phyloP scores from a whole-genome alignment of 1,140 invertebrate genomes.

The Agrilus planipennis region DNA sequence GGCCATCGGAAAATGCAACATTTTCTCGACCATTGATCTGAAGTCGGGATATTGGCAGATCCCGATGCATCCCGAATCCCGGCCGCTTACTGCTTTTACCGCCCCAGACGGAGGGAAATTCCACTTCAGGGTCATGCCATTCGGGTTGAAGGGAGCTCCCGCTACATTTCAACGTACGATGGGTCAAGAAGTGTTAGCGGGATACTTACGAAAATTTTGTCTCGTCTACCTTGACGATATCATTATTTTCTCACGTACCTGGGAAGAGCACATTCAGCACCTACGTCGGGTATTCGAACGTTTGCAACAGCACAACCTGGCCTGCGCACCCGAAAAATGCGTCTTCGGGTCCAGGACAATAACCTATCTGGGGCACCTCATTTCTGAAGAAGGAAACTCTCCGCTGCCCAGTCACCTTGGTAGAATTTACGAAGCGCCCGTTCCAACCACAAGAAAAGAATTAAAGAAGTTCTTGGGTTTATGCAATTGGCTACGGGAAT shows the following conservation, averaged over 20 bases:
- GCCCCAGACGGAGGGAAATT: slow-evolving; percentile 21
- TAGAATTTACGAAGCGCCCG: too few species aligned
- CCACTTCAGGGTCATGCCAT: slow-evolving; percentile 23
- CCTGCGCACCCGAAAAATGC: slow-evolving; percentile 10
- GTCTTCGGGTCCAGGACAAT: too few species aligned
- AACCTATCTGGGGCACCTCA: too few species aligned
- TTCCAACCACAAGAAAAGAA: too few species aligned
- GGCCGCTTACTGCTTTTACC: slow-evolving; percentile 25
- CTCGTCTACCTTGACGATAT: slow-evolving; percentile 23
- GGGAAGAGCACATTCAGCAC: slow-evolving; percentile 20
- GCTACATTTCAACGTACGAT: slow-evolving; percentile 14
- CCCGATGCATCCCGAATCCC: slow-evolving; percentile 15
- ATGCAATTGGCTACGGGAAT: too few species aligned
- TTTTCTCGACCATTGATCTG: slow-evolving; percentile 24
- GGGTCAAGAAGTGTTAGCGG: slow-evolving; percentile 18
- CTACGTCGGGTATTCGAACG: slow-evolving; percentile 15
- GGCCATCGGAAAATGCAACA: slow-evolving; percentile 20
- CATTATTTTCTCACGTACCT: slow-evolving; percentile 19
- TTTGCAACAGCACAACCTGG: slow-evolving; percentile 16
- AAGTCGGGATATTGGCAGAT: slow-evolving; percentile 26
- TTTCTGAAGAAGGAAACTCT: too few species aligned
- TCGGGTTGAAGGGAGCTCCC: slow-evolving; percentile 19
- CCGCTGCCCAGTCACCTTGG: too few species aligned
- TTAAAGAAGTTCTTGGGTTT: too few species aligned
- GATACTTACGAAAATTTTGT: slow-evolving; percentile 8